These are phyloP conservation scores for Zaprionus kolodkinae DNA, from an alignment of 1,140 invertebrate genomes.

Conservation along the genomic window DNA sequence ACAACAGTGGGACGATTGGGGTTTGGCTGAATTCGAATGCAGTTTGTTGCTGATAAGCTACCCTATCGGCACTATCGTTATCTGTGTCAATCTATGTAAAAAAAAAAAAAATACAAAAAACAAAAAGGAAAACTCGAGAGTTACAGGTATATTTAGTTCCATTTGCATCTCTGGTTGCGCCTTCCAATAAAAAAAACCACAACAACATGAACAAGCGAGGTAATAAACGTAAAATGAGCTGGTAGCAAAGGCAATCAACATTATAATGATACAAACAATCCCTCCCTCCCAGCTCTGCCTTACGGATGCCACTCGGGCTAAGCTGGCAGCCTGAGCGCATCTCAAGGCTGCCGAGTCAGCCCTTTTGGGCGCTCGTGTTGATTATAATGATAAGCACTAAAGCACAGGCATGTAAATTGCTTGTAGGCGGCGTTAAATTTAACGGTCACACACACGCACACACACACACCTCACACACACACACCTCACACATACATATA, in stretches of 20 bases:
- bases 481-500: neutral
- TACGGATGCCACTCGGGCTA: neutral
- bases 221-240: constrained; percentile 56
- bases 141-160: constrained; percentile 45
- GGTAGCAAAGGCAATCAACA: constrained; percentile 17
- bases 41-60: neutral
- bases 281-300: neutral
- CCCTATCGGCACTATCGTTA: constrained; percentile 31
- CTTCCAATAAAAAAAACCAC: constrained; percentile 2
- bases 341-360: constrained; percentile 26
- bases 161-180: neutral
- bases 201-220: constrained; percentile 8
- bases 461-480: neutral
- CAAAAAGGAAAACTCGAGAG: constrained; percentile 28
- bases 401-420: constrained; percentile 56
- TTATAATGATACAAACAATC: constrained; percentile 20
- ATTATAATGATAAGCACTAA: constrained; percentile 54
- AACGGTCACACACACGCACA: constrained; percentile 18
- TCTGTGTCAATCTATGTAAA: constrained; percentile 38
- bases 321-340: neutral
- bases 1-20: constrained; percentile 7
- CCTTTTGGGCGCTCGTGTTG: constrained; percentile 30
- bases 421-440: constrained; percentile 54
- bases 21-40: neutral
- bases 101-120: constrained; percentile 48